Evolutionary conservation across 2,797 vertebrate genomes (phyloP), one percentile per base, ranked within the genome.

Genomic region (Mus caroli): DNA sequence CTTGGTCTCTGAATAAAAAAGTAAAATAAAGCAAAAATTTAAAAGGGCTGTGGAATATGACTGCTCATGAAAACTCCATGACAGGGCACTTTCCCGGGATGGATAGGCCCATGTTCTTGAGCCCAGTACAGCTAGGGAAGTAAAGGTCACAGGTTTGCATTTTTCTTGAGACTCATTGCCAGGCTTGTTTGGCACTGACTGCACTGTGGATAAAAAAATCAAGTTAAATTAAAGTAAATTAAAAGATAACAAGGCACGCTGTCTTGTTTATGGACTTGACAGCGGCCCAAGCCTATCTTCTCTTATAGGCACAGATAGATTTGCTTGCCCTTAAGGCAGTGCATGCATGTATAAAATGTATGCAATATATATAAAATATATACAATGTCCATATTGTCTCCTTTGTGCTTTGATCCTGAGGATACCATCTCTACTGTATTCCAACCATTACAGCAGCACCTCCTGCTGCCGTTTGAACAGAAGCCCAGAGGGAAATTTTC

Each of bases 401-500:
- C 37, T 58, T 84, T 78, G 26, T 69, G 54, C 54, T 73, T 76
- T 93, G 20, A 40, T 37, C 15, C 34, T 84, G 28, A 37, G 64
- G 37, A 56, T 83, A 60, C 75, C 7, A 54, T 26, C 46, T 75
- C 52, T 90, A 56, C 84, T 31, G 11, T 62, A 80, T 50, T 43
- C 43, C 43, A 43, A 40, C n/a, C 52, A 17, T 67, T 58, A 15
- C 0, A 5, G 67, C 5, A 17, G 67, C 5, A 17, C 75, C 80
- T 28, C 88, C 75, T 85, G 43, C 69, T 92, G 34, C 58, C 56
- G 67, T 92, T 87, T 67, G 56, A 92, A 83, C 11, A 67, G 58
- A 58, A 92, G 34, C 10, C 76, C 85, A 15, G 4, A 73, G 7
- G 58, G 62, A 88, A 73, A 50, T 12, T 28, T 75, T 75, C n/a